Base-by-base conservation (phyloP, 2,113 vertebrate species). In the Triplophysa dalaica region DNA sequence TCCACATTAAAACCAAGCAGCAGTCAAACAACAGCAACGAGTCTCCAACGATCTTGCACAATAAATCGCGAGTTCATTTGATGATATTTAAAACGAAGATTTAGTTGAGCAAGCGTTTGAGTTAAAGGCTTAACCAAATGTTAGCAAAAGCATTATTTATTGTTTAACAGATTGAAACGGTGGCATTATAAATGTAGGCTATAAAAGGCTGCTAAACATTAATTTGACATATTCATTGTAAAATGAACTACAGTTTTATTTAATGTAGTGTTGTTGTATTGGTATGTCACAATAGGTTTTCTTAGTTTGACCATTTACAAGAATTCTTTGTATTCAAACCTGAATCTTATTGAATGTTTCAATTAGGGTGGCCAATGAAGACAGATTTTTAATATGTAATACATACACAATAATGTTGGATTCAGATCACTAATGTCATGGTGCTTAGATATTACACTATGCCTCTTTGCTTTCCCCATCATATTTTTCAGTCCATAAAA, bases 1-100 rank as follows among this genome's bases (percentile, higher is more conserved):
- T 73, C 61, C 21, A 52, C 70, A 69, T 69, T 68, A 75, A 68
- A 75, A 22, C 63, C 50, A 24, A 24, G 65, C 26, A 77, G 48
- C 22, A 24, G 24, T 52, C 12, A 54, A 52, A 62, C 72, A 48
- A 48, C 12, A 56, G 24, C 12, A 22, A 33, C 50, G 14, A n/a
- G 13, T 61, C 17, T 61, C 33, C 3, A 16, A 16, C 29, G 19
- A 16, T 24, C 16, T 21, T 29, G 63, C 29, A 8, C 29, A 16
- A 54, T n/a, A 50, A 29, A 52, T 68, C 62, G 63, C 43, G 11
- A 56, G 54, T 60, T 48, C 62, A 38, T 79, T 69, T 70, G 2
- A 21, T 41, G 19, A 21, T 73, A 60, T 41, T 41, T 72, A 38
- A 7, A 41, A 41, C 21, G 19, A n/a, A 73, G 21, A 60, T 33